phyloP scores from a whole-genome alignment of 2,888 invertebrate genomes.

The Coleophora flavipennella region DNA sequence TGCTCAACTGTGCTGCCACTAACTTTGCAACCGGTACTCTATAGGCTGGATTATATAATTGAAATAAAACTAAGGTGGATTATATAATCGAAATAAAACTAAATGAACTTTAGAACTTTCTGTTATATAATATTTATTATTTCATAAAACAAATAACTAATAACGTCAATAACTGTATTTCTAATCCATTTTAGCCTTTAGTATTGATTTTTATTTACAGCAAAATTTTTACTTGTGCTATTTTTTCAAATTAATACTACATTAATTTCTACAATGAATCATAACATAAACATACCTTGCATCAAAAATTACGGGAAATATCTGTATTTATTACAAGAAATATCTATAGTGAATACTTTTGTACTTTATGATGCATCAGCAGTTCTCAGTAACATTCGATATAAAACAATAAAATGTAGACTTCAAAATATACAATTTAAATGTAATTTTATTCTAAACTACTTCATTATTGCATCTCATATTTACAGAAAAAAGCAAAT shows the following conservation, averaged over 20 bases:
- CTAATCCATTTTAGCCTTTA: constrained; percentile 33
- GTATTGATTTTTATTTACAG: constrained; percentile 48
- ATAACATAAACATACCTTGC: constrained; percentile 8
- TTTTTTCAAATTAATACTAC: too few relatives aligned
- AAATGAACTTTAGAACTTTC: constrained; percentile 49
- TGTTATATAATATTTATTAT: constrained; percentile 61
- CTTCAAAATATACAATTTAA: constrained; percentile 42
- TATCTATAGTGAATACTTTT: background rate
- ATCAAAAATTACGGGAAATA: constrained; percentile 7
- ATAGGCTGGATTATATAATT: too few relatives aligned
- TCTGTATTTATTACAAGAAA: constrained; percentile 5
- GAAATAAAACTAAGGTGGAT: too few relatives aligned
- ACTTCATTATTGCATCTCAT: constrained; percentile 23
- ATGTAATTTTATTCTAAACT: background rate
- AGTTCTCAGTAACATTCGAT: background rate
- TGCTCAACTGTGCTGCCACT: too few relatives aligned
- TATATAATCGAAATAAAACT: background rate
- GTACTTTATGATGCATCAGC: background rate
- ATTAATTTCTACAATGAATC: too few relatives aligned
- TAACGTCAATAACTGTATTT: constrained; percentile 41
- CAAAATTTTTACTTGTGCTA: constrained; percentile 12
- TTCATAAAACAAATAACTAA: constrained; percentile 65
- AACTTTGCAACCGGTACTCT: too few relatives aligned
- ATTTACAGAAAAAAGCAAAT: constrained; percentile 26
- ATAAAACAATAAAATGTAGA: constrained; percentile 3